Evolutionary conservation across 2,888 invertebrate species (phyloP).

Genomic region (Cantharis nigra): DNA sequence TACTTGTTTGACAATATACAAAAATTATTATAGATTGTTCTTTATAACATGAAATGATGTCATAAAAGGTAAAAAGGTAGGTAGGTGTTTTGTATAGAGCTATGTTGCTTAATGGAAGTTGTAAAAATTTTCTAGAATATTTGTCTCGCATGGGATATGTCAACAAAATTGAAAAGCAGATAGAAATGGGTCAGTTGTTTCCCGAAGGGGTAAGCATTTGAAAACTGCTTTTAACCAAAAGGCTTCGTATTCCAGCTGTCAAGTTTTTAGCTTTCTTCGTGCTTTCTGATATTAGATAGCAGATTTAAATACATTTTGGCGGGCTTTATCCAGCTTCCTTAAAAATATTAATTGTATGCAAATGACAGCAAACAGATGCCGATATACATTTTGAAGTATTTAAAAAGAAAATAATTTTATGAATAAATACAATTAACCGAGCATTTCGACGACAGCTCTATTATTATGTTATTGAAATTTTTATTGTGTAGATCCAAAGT

Average conservation of each 20-base stretch:
- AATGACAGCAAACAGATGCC: not conserved
- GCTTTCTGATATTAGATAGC: not conserved
- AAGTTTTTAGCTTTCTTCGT: slow-evolving; percentile 1
- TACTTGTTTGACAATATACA: not conserved
- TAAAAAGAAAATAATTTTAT: not conserved
- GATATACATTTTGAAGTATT: not conserved
- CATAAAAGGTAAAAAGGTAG: not conserved
- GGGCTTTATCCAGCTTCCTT: not conserved
- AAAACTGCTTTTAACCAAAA: slow-evolving; percentile 18
- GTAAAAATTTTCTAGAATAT: slow-evolving; percentile 7
- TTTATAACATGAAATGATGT: not conserved
- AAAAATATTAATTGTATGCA: not conserved
- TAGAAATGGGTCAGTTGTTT: slow-evolving; percentile 23
- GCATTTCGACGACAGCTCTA: not conserved
- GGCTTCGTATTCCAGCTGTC: slow-evolving; percentile 11
- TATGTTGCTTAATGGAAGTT: not conserved
- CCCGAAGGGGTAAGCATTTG: slow-evolving; percentile 15
- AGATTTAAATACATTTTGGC: not conserved
- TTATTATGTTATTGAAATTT: not conserved
- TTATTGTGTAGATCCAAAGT: not conserved
- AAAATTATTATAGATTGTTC: not conserved
- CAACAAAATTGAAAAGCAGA: slow-evolving; percentile 25
- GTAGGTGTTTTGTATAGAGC: not conserved
- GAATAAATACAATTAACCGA: not conserved
- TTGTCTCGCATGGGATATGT: slow-evolving; percentile 17